Base-by-base conservation (phyloP, 2,797 vertebrate genomes). In the Rhinatrema bivittatum region DNA sequence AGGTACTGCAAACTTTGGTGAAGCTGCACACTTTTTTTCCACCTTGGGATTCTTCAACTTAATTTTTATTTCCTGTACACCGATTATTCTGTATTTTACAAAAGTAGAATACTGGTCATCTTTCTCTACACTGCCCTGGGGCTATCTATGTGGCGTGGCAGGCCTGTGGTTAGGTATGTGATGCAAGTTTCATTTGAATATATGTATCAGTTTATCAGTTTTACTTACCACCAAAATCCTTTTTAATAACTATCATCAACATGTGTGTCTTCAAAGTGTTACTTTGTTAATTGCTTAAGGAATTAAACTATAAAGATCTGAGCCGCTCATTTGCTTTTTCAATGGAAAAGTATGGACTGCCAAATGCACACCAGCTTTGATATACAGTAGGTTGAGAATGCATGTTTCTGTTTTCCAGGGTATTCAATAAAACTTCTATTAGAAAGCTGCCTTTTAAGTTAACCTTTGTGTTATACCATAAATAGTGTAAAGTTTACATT, bases 31-130 rank as follows among this genome's bases (percentile, higher is more conserved):
- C 64, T 97, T 99, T 20, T 86, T 98, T 49, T 98, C 96, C 24
- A 98, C 93, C 1, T 82, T 99, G 79, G 96, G 95, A 25, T 87
- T 98, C 76, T 99, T 99, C 80, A 99, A 99, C 58, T 85, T 99
- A 44, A 84, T 98, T 72, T 96, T 98, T 78, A 93, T 98, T 72
- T 98, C 96, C 20, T 89, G 91, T 25, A 93, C 93, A 32, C 93
- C 95, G 0, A 78, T 98, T 54, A 89, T 99, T 56, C 81, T 99
- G 38, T 97, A 97, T 65, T 91, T 96, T 75, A 99, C 95, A 4
- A 94, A 86, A 53, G 91, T 98, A 48, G 96, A 99, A 59, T 90
- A 96, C 75, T 96, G 89, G 94, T 91, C 91, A 4, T 96, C 95
- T 0, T 82, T 97, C 24, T 92, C 94, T 16, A 87, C 93, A 1